Evolutionary conservation across 1,140 invertebrate species (phyloP).

Genomic region (Coelopa frigida): DNA sequence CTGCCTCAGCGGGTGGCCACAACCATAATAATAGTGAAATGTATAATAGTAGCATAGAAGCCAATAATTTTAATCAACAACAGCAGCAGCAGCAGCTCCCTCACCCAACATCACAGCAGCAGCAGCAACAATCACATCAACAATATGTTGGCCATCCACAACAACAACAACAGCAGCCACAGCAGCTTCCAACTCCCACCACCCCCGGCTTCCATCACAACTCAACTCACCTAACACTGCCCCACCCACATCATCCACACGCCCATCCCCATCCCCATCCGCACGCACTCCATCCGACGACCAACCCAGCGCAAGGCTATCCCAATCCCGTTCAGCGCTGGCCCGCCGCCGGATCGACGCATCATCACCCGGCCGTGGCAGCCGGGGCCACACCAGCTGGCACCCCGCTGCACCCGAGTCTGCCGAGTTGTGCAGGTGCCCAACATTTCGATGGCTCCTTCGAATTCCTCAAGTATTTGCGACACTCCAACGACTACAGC

Average conservation of each 20-base stretch:
- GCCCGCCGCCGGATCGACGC: slow-evolving; percentile 20
- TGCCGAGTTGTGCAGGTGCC: slow-evolving; percentile 4
- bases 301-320: too few relatives aligned
- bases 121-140: slow-evolving; percentile 5
- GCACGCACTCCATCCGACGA: too few relatives aligned
- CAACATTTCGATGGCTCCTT: slow-evolving; percentile 43
- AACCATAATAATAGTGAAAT: not conserved
- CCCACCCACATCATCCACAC: slow-evolving; percentile 9
- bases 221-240: slow-evolving; percentile 3
- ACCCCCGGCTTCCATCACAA: not conserved
- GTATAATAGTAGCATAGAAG: not conserved
- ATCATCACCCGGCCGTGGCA: not conserved
- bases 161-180: slow-evolving; percentile 8
- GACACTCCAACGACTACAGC: slow-evolving; percentile 35
- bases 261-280: too few relatives aligned
- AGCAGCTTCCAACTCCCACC: slow-evolving; percentile 4
- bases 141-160: slow-evolving; percentile 7
- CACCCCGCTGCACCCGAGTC: not conserved
- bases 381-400: not conserved
- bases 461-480: slow-evolving; percentile 42
- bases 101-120: slow-evolving; percentile 5
- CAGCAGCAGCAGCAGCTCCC: not conserved
- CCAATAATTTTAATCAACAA: too few relatives aligned
- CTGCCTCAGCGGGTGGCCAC: not conserved
- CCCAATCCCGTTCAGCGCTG: slow-evolving; percentile 38